phyloP scores from a whole-genome alignment of 2,888 invertebrate genomes.

The Metopia argyrocephala region DNA sequence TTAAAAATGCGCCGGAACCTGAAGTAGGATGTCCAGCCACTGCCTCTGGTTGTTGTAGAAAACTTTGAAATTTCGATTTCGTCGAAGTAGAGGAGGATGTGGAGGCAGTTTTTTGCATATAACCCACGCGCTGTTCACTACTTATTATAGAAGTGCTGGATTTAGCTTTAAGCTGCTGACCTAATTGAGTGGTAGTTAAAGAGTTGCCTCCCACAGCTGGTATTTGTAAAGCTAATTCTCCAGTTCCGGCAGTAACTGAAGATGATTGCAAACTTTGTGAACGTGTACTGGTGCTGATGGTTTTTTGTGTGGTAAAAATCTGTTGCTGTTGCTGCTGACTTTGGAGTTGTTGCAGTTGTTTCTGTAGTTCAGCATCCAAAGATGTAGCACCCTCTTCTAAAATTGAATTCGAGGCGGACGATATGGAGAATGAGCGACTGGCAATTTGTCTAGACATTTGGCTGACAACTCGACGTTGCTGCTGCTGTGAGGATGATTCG shows the following conservation, averaged over 20 bases:
- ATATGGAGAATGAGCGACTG: constrained; percentile 70
- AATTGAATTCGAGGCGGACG: constrained; percentile 62
- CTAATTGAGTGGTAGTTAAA: constrained; percentile 74
- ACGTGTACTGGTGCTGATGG: constrained; percentile 72
- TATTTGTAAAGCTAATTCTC: constrained; percentile 53
- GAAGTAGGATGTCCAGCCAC: constrained; percentile 65
- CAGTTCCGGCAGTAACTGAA: constrained; percentile 63
- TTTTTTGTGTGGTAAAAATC: constrained; percentile 60
- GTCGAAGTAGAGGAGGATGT: constrained; percentile 67
- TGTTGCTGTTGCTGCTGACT: constrained; percentile 61
- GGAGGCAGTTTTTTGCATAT: constrained; percentile 71
- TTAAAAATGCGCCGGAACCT: constrained; percentile 72
- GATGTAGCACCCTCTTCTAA: constrained; percentile 50
- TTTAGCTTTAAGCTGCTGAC: constrained; percentile 78
- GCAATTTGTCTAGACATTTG: constrained; percentile 71
- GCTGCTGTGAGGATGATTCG: constrained; percentile 45
- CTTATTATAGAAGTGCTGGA: constrained; percentile 77
- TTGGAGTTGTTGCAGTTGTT: constrained; percentile 62
- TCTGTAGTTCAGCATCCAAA: constrained; percentile 60
- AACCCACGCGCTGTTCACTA: constrained; percentile 73
- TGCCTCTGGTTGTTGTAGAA: constrained; percentile 77
- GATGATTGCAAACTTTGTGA: constrained; percentile 77
- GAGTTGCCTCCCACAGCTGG: constrained; percentile 47
- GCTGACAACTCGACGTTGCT: constrained; percentile 64
- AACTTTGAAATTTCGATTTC: constrained; percentile 78